Percentiles rank a stretch among this genome's conserved stretches.
Conservation (phyloP, 2,113 vertebrate species). For the Pseudorectes ferrugineus region DNA sequence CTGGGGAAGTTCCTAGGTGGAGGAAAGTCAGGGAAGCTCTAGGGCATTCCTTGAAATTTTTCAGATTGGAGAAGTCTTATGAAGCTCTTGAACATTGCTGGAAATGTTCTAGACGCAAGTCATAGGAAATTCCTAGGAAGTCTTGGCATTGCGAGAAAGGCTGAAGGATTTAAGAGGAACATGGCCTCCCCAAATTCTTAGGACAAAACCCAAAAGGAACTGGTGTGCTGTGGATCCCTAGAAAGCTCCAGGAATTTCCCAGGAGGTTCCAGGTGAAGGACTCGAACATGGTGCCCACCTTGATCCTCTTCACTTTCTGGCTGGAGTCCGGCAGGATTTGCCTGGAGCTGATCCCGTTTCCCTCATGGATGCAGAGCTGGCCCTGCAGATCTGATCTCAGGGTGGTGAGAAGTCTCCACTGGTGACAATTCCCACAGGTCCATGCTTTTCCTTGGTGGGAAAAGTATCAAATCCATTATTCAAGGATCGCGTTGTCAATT, state of each 20-base stretch:
- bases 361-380: not conserved
- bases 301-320: fast-evolving
- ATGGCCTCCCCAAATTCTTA: not conserved
- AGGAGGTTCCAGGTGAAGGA: not conserved
- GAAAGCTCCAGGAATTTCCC: not conserved
- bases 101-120: not conserved
- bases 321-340: fast-evolving
- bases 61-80: not conserved
- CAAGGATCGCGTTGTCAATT: fast-evolving
- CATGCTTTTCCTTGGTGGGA: too few species aligned
- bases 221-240: not conserved
- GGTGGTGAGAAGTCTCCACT: not conserved
- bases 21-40: not conserved
- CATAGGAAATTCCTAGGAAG: not conserved
- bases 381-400: not conserved
- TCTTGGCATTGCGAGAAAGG: not conserved
- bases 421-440: not conserved
- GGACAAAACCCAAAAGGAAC: fast-evolving
- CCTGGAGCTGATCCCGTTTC: not conserved
- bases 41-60: not conserved
- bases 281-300: fast-evolving
- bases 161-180: not conserved
- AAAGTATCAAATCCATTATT: not conserved
- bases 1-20: not conserved
- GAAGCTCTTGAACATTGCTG: not conserved